A percentile compares a stretch with the other conserved stretches of the same genome.
phyloP scores from a whole-genome alignment of 2,797 vertebrate genomes.

The Muraenolepis orangiensis region DNA sequence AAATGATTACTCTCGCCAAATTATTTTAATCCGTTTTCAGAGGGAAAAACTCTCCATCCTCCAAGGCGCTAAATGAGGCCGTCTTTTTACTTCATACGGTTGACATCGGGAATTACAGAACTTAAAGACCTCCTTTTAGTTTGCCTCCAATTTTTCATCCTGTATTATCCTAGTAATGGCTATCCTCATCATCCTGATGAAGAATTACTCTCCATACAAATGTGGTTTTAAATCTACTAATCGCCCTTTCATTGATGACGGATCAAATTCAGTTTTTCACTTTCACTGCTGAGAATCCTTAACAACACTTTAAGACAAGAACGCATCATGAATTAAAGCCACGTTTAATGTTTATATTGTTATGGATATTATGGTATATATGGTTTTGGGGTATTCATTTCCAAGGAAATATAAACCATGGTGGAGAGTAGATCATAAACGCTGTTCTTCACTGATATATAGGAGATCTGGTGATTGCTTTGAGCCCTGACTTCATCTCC shows the following conservation, averaged over 20 bases:
- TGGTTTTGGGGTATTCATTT: too few relatives aligned
- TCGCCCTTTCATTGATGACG: conserved; percentile 40
- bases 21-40: conserved; percentile 85
- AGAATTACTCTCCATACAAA: conserved; percentile 70
- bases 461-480: conserved; percentile 58
- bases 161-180: conserved; percentile 67
- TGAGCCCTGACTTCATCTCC: conserved; percentile 71
- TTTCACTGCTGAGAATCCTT: conserved; percentile 37
- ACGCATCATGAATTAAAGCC: not conserved
- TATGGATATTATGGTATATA: too few relatives aligned
- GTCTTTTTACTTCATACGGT: conserved; percentile 76
- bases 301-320: conserved; percentile 46
- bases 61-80: conserved; percentile 78
- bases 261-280: conserved; percentile 53
- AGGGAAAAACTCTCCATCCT: conserved; percentile 73
- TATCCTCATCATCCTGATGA: conserved; percentile 64
- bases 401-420: too few relatives aligned
- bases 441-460: conserved; percentile 16
- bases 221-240: conserved; percentile 52
- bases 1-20: conserved; percentile 80
- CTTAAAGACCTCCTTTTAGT: conserved; percentile 67
- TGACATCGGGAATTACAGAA: conserved; percentile 74
- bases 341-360: too few relatives aligned
- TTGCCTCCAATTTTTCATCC: conserved; percentile 69
- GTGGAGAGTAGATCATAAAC: too few relatives aligned